These are phyloP conservation scores for Morpho achilles DNA, from an alignment of 2,888 invertebrate species.

Conservation along the genomic window DNA sequence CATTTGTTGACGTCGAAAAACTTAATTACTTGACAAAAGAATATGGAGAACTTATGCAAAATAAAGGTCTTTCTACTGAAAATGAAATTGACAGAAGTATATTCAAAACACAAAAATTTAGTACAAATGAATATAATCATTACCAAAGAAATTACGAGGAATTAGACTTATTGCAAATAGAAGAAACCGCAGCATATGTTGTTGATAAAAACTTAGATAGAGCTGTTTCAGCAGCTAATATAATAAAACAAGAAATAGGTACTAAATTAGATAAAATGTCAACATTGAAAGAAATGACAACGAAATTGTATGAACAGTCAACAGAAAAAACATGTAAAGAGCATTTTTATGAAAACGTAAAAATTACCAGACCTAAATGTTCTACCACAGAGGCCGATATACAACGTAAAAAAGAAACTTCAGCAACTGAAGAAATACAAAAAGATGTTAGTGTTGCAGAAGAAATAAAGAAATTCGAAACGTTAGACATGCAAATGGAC, in stretches of 20 bases:
- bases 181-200: conserved; percentile 50
- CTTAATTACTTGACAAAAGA: conserved; percentile 18
- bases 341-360: not conserved
- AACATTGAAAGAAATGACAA: not conserved
- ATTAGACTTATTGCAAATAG: conserved; percentile 48
- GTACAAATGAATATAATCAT: not conserved
- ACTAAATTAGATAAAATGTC: conserved; percentile 6
- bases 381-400: not conserved
- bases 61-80: not conserved
- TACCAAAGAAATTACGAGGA: conserved; percentile 21
- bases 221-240: conserved; percentile 53
- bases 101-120: not conserved
- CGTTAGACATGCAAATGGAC: conserved; percentile 24
- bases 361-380: conserved; percentile 8
- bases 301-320: conserved; percentile 5
- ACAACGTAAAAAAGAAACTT: conserved; percentile 3
- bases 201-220: conserved; percentile 59
- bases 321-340: not conserved
- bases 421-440: not conserved
- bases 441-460: conserved; percentile 20
- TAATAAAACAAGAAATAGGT: conserved; percentile 55
- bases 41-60: conserved; percentile 1
- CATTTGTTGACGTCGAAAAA: conserved; percentile 22
- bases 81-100: not conserved
- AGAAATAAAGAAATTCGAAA: conserved; percentile 33